A percentile compares a stretch with the other conserved stretches of the same genome.
phyloP scores from a whole-genome alignment of 2,113 vertebrate species.

The Thomomys bottae region DNA sequence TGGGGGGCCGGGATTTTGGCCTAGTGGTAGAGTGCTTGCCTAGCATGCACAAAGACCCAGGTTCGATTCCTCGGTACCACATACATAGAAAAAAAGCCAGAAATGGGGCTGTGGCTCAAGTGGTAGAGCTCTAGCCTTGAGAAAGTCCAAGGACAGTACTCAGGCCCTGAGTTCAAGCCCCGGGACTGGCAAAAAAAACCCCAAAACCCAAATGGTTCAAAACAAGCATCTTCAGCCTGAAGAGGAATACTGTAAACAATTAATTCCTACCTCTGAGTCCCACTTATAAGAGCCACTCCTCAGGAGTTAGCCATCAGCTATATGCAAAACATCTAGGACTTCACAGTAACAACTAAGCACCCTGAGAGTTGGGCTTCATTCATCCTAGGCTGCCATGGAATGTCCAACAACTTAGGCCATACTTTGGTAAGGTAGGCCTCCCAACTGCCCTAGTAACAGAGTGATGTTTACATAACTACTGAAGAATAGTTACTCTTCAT shows the following conservation, averaged over 20 bases:
- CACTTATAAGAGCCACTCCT: background rate
- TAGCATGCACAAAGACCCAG: too few species aligned
- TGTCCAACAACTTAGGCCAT: background rate
- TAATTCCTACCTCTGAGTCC: background rate
- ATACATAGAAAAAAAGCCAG: too few species aligned
- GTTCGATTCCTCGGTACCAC: too few species aligned
- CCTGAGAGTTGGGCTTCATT: background rate
- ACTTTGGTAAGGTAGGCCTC: background rate
- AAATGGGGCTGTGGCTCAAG: too few species aligned
- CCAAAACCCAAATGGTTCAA: slow-evolving; percentile 1
- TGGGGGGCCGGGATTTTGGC: too few species aligned
- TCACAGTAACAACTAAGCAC: background rate
- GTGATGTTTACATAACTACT: slow-evolving; percentile 12
- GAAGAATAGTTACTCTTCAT: background rate
- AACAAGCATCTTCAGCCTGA: slow-evolving; percentile 9
- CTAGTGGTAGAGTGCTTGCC: too few species aligned
- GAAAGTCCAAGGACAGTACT: too few species aligned
- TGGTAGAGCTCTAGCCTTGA: too few species aligned
- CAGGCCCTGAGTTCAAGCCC: too few species aligned
- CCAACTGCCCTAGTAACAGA: slow-evolving; percentile 9
- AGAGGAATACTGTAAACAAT: background rate
- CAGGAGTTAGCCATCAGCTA: background rate
- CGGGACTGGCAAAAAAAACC: too few species aligned
- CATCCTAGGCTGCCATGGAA: background rate
- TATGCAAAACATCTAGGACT: background rate